phyloP scores from a whole-genome alignment of 2,888 invertebrate genomes.

The Epistrophella euchroma region DNA sequence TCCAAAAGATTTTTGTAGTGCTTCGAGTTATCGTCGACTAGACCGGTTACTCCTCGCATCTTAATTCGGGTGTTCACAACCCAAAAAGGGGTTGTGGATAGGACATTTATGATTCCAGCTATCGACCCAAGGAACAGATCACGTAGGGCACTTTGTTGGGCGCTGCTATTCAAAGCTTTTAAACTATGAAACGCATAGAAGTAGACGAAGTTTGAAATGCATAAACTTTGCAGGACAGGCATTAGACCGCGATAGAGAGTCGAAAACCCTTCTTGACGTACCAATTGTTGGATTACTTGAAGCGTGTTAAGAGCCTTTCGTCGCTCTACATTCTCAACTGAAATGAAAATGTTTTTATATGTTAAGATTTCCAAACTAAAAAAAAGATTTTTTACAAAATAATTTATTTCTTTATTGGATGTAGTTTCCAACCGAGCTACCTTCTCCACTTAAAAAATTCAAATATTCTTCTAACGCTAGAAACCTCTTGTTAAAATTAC shows the following conservation, averaged over 20 bases:
- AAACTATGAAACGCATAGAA: conserved; percentile 96
- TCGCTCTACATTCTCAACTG: conserved; percentile 90
- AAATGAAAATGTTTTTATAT: conserved; percentile 75
- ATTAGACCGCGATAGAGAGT: conserved; percentile 90
- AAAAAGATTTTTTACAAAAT: too few species aligned
- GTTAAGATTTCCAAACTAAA: not conserved
- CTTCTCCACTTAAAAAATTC: too few species aligned
- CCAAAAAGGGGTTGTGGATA: conserved; percentile 95
- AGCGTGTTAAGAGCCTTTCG: conserved; percentile 88
- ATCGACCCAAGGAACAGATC: conserved; percentile 91
- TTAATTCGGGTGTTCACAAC: conserved; percentile 95
- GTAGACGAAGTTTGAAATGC: conserved; percentile 96
- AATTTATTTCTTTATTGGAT: too few species aligned
- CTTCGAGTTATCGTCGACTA: conserved; percentile 81
- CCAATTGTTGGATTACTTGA: conserved; percentile 87
- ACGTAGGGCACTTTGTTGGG: conserved; percentile 86
- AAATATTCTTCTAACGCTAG: too few species aligned
- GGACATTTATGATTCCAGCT: conserved; percentile 93
- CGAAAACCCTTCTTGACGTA: conserved; percentile 87
- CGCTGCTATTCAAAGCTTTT: conserved; percentile 85
- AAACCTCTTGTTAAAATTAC: too few species aligned
- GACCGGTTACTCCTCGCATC: conserved; percentile 86
- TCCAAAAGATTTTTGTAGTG: conserved; percentile 85
- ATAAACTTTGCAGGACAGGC: conserved; percentile 93
- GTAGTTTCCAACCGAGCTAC: too few species aligned